These are phyloP conservation scores for Alitta virens DNA, from an alignment of 2,888 invertebrate genomes.

Conservation along the genomic window DNA sequence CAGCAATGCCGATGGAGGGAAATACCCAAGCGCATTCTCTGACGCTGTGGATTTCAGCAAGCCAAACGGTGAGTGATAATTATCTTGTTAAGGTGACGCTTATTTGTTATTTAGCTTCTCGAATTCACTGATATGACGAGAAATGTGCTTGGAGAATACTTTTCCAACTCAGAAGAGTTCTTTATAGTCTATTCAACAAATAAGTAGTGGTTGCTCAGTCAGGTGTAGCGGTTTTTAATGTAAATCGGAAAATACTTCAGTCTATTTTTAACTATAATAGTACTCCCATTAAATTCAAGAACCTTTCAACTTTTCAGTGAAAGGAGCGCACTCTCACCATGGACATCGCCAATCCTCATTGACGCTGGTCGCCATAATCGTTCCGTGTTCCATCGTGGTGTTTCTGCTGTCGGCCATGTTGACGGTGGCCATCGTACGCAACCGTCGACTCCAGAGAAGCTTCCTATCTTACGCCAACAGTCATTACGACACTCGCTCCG, in stretches of 20 bases:
- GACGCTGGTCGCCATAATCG: slow-evolving; percentile 8
- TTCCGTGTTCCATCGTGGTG: slow-evolving; percentile 60
- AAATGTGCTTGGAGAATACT: no score
- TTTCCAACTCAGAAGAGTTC: no score
- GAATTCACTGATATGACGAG: no score
- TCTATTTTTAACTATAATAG: no score
- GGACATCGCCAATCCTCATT: background rate
- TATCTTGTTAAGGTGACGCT: no score
- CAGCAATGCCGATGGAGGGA: background rate
- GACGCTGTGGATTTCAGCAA: background rate
- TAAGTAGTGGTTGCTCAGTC: no score
- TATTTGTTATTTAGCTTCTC: no score
- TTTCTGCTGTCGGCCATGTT: slow-evolving; percentile 64
- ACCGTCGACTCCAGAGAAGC: slow-evolving; percentile 72
- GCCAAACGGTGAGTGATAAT: background rate
- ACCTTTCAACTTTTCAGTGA: slow-evolving; percentile 1
- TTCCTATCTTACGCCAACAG: slow-evolving; percentile 80
- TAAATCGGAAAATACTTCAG: no score
- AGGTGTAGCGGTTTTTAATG: no score
- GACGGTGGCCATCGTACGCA: slow-evolving; percentile 67
- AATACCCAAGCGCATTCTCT: slow-evolving; percentile 13
- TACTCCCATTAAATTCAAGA: no score
- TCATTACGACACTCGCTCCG: slow-evolving; percentile 82
- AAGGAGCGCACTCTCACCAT: background rate
- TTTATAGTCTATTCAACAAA: no score